Evolutionary conservation across 2,888 invertebrate genomes (phyloP).

Genomic region (Epinotia ramella): DNA sequence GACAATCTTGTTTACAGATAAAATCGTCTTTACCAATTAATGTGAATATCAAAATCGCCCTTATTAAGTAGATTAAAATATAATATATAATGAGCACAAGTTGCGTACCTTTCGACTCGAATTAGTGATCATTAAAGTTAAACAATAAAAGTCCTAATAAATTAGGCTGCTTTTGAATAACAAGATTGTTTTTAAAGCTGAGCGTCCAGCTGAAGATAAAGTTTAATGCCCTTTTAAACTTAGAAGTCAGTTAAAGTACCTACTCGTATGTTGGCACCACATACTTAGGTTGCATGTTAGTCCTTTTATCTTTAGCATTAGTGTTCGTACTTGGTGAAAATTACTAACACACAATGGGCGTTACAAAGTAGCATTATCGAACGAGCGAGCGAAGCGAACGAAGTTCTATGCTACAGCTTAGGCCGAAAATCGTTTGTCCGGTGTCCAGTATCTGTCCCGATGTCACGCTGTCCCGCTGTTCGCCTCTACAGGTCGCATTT

Average conservation of each 20-base stretch:
- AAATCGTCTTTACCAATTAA: conserved; percentile 31
- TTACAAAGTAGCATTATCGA: too few relatives aligned
- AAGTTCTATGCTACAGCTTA: too few relatives aligned
- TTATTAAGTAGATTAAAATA: conserved; percentile 42
- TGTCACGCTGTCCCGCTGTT: too few relatives aligned
- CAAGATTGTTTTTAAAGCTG: conserved; percentile 61
- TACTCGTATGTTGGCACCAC: neutral
- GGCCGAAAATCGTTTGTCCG: too few relatives aligned
- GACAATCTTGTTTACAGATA: conserved; percentile 30
- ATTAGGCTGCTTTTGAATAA: conserved; percentile 72
- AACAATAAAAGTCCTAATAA: conserved; percentile 78
- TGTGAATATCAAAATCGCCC: conserved; percentile 27
- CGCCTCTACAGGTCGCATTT: too few relatives aligned
- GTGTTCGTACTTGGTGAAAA: too few relatives aligned
- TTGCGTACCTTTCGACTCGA: conserved; percentile 49
- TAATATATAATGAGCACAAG: conserved; percentile 44
- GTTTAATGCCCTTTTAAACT: neutral
- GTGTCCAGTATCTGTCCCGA: too few relatives aligned
- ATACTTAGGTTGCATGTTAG: neutral
- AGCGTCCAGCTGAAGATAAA: conserved; percentile 12
- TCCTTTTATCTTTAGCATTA: too few relatives aligned
- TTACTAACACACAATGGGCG: too few relatives aligned
- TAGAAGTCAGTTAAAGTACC: neutral
- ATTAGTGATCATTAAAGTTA: conserved; percentile 69
- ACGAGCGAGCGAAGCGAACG: too few relatives aligned